Evolutionary conservation across 2,888 invertebrate genomes (phyloP).

Genomic region (Chelonus formosanus): DNA sequence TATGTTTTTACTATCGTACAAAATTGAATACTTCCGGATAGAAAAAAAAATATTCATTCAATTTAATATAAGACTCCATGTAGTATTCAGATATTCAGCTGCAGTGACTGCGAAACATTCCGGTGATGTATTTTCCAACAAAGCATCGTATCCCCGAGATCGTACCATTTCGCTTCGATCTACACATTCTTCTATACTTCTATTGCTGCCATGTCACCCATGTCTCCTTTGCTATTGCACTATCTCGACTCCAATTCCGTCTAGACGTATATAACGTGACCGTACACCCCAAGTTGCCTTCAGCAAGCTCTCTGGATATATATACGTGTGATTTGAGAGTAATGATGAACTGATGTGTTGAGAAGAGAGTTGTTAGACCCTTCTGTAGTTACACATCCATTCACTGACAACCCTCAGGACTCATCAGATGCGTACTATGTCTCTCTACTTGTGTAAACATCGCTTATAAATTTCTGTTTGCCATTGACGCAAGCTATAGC

Average conservation of each 20-base stretch:
- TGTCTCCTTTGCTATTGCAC: background rate
- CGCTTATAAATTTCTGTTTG: no score
- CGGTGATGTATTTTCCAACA: constrained; percentile 7
- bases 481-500: no score
- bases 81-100: background rate
- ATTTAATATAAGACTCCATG: background rate
- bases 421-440: no score
- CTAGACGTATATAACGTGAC: constrained; percentile 24
- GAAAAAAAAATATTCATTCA: background rate
- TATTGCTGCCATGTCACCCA: background rate
- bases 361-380: background rate
- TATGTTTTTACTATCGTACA: no score
- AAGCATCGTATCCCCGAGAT: background rate
- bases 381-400: background rate
- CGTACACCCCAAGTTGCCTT: constrained; percentile 14
- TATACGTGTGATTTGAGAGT: constrained; percentile 17
- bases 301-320: constrained; percentile 13
- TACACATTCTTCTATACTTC: background rate
- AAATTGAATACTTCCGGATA: background rate
- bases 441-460: no score
- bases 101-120: background rate
- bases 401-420: background rate
- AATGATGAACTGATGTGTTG: constrained; percentile 18
- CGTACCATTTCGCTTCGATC: background rate
- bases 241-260: constrained; percentile 24